These are phyloP conservation scores for Spea multiplicata DNA, from an alignment of 2,113 vertebrate species.

Conservation along the genomic window DNA sequence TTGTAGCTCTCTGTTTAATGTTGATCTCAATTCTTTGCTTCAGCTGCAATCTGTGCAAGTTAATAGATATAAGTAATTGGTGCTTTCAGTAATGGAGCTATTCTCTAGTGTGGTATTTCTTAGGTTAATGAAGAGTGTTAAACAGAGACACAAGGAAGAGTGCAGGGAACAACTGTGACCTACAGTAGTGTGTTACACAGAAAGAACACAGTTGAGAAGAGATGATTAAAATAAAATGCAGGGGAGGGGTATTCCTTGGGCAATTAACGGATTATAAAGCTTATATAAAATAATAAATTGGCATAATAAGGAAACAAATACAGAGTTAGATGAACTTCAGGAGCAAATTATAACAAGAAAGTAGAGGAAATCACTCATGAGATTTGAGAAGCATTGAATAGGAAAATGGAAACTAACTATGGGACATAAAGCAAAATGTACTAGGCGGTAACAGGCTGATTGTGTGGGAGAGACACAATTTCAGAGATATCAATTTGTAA, in stretches of 20 bases:
- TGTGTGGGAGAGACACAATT: no score
- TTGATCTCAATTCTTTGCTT: background rate
- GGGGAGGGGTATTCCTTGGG: background rate
- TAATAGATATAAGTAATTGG: constrained; percentile 32
- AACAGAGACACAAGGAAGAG: constrained; percentile 8
- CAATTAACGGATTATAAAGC: no score
- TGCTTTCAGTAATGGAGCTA: constrained; percentile 27
- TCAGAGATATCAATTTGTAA: no score
- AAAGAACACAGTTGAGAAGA: constrained; percentile 8
- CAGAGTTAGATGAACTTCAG: no score
- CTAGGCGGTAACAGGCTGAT: no score
- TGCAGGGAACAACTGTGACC: constrained; percentile 1
- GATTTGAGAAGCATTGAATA: no score
- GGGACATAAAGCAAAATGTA: no score
- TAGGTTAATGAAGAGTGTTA: constrained; percentile 35
- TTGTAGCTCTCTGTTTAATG: constrained; percentile 23
- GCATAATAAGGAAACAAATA: no score
- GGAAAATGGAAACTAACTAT: no score
- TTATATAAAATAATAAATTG: no score
- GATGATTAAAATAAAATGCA: background rate
- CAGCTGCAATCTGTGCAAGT: constrained; percentile 6
- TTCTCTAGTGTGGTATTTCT: constrained; percentile 34
- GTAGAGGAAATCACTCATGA: no score
- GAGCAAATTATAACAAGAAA: no score
- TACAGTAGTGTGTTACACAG: background rate